Evolutionary conservation across 2,888 invertebrate genomes (phyloP), one percentile per base, ranked within the genome.

Genomic region (Charanyca ferruginea): DNA sequence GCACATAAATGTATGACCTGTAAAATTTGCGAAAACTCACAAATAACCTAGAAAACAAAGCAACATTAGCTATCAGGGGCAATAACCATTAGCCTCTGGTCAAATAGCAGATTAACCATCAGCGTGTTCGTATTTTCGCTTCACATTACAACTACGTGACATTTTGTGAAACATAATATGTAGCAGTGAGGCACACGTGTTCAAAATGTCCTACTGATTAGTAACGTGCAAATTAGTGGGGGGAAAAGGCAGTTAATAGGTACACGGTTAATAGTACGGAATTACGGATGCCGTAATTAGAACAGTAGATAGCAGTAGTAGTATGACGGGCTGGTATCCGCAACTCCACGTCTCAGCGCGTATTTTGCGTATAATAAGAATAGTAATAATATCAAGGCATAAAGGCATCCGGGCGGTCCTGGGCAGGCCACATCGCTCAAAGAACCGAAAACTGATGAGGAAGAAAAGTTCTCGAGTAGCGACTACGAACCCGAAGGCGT

Each of bases 51-150:
- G 11, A 59, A 28, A 55, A 49, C 28, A 32, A 41, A 63, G n/a
- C 20, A 5, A 53, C 51, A 55, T 44, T 49, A 42, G 38, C 22
- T 38, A 47, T 55, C 41, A 44, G 0, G 13, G 13, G 20, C 28
- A 41, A 52, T 68, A 65, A 69, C 80, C 78, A 77, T 83, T 81
- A 83, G 74, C 61, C 67, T 60, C 66, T 71, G 54, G 62, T 51
- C 64, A 55, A 72, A 75, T 67, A 78, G 68, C 58, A 73, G 73
- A 80, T 84, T 79, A 83, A 35, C 64, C 73, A 78, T 83, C 75
- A 79, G 72, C 59, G 76, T 76, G 77, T 79, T 73, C 67, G 64
- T 38, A 44, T 44, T 75, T 77, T 76, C 45, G 45, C 53, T 54
- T 16, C 25, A 20, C 41, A 62, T 69, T 75, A 66, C 70, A 69